phyloP scores from a whole-genome alignment of 2,113 vertebrate species.

The Brevimyrus niger region DNA sequence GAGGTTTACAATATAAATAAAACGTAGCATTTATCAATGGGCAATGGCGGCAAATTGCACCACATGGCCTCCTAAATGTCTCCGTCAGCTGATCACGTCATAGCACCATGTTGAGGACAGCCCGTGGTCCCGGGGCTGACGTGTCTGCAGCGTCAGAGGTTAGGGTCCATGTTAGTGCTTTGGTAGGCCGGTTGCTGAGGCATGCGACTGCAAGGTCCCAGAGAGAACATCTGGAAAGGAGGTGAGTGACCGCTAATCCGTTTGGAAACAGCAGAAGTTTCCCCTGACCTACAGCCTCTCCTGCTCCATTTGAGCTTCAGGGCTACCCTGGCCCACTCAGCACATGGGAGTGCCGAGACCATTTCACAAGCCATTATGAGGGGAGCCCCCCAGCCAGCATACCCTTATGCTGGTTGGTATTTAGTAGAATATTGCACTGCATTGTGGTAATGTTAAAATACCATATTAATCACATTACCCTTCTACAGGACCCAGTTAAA shows the following conservation, averaged over 20 bases:
- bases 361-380: not conserved
- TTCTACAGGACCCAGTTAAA: not conserved
- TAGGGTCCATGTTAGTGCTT: not conserved
- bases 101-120: not conserved
- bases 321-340: not conserved
- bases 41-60: not conserved
- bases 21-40: not conserved
- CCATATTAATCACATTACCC: not conserved
- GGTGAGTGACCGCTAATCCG: not conserved
- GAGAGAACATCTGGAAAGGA: not conserved
- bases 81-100: not conserved
- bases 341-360: not conserved
- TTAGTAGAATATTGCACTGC: not conserved
- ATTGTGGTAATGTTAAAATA: not conserved
- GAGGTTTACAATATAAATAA: not conserved
- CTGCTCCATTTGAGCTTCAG: not conserved
- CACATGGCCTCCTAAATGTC: not conserved
- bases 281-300: not conserved
- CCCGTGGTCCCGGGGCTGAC: no score
- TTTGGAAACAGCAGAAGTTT: not conserved
- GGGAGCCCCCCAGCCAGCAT: not conserved
- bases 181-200: not conserved
- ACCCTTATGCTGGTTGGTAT: not conserved
- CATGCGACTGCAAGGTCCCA: not conserved
- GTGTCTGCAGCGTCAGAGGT: not conserved